Conservation (phyloP, 2,113 vertebrate species). For the Sylvilagus bachmani region DNA sequence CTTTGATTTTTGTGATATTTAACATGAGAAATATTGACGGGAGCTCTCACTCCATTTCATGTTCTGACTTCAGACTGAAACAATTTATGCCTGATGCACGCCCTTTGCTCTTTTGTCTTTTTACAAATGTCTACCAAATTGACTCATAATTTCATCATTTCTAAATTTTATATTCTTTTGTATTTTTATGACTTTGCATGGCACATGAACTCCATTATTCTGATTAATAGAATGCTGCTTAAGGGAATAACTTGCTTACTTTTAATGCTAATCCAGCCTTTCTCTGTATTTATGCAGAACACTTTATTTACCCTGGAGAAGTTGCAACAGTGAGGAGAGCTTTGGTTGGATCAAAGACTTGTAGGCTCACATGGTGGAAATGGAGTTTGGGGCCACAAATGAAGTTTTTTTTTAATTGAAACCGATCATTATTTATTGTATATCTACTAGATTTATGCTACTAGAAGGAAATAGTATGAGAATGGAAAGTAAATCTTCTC, state of each 20-base stretch:
- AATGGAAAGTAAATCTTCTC: background rate
- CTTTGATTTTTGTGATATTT: conserved; percentile 20
- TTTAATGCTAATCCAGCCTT: background rate
- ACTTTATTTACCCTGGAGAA: conserved; percentile 33
- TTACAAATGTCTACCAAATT: background rate
- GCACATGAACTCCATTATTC: background rate
- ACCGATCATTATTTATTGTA: background rate
- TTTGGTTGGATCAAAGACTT: background rate
- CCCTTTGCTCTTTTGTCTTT: background rate
- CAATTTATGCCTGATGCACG: background rate
- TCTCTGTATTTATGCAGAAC: background rate
- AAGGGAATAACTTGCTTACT: background rate
- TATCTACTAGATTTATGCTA: background rate
- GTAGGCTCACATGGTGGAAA: background rate
- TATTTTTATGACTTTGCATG: background rate
- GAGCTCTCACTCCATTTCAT: background rate
- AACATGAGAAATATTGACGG: background rate
- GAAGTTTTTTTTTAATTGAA: background rate
- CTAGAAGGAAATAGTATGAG: background rate
- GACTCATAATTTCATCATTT: background rate
- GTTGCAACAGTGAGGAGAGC: background rate
- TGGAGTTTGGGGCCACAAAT: background rate
- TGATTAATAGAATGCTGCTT: background rate
- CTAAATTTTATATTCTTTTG: conserved; percentile 6
- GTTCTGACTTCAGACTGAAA: background rate